Base-by-base conservation (phyloP, 2,888 invertebrate species). In the Chrysolina oricalcia region DNA sequence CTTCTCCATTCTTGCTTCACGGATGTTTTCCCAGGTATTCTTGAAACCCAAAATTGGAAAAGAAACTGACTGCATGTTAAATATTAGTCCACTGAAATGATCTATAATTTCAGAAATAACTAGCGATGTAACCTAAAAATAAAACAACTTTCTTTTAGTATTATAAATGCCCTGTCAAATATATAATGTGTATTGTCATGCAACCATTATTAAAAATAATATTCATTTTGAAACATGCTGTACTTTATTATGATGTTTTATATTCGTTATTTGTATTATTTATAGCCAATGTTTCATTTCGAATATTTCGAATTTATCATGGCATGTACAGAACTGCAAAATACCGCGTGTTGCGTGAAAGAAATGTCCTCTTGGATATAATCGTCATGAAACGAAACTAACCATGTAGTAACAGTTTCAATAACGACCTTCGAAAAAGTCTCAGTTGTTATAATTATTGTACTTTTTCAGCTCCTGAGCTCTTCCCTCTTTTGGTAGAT, bases 181-280 rank as follows among this genome's bases (percentile, higher is more conserved):
- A 59, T 27, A 35, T 27, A 59, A 59, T 59, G 35, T 59, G 59
- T 15, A 23, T 27, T 27, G 59, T 59, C 59, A 59, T 59, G 59
- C 59, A 59, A 59, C n/a, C 27, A 27, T 35, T 35, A 59, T n/a
- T 59, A 59, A 59, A 59, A 27, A n/a, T 27, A 59, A 35, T 59
- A 35, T 59, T 59, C 35, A 27, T 23, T n/a, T 59, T 59, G 23
- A 59, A 46, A 59, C 35, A 27, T 17, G 56, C n/a, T n/a, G 59
- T n/a, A 27, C 15, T 59, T 35, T 27, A 59, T 59, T 27, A 59
- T 35, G 27, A 27, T 35, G 59, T 59, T 59, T 59, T 35, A 59
- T 23, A 50, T 50, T 17, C n/a, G 50, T 50, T 17, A 35, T 59
- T 59, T n/a, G 35, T 59, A 27, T 59, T 59, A 59, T 59, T 59